Evolutionary conservation across 2,797 vertebrate genomes (phyloP), one percentile per base, ranked within the genome.

Genomic region (Dicrostonyx torquatus): DNA sequence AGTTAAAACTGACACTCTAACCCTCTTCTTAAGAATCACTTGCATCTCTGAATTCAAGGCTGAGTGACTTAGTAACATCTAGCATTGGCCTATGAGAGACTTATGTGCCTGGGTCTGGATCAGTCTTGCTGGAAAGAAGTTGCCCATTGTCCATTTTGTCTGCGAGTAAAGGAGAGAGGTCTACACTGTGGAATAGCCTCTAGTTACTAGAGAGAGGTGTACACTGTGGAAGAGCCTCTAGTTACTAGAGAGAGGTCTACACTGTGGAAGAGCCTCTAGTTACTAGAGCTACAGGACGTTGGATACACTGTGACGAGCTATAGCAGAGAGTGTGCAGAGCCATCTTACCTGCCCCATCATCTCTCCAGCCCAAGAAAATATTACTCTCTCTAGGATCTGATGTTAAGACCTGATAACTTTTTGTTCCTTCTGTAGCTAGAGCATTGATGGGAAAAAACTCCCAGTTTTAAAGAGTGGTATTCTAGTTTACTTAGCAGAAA

Each of bases 1-100:
- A 87, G 68, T 94, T 95, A 79, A 93, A 96, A 92, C 34, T 78
- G 34, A 94, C 68, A 60, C 29, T 91, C 76, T 91, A 93, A 90
- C 80, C 68, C 43, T 88, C 62, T 66, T 91, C 82, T 95, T 91
- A 84, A 90, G 83, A 88, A 83, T 75, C 84, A 45, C 84, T 70
- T 58, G 37, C 40, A 10, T 76, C 91, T 76, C 64, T 95, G 31
- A 60, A 88, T 79, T 90, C 75, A 87, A 94, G 9, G 15, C 55
- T n/a, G 18, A 85, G 40, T 26, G 14, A 43, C 10, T 75, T 85
- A 15, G 22, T 84, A 13, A 79, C 55, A 91, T 5, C 20, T 12
- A 29, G 8, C 50, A 55, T 79, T 76, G 72, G 10, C 2, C 37
- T 50, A 18, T 15, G 24, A 91, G 89, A 76, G 43, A 50, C 73